phyloP scores from a whole-genome alignment of 2,113 vertebrate species.

The Tympanuchus pallidicinctus region DNA sequence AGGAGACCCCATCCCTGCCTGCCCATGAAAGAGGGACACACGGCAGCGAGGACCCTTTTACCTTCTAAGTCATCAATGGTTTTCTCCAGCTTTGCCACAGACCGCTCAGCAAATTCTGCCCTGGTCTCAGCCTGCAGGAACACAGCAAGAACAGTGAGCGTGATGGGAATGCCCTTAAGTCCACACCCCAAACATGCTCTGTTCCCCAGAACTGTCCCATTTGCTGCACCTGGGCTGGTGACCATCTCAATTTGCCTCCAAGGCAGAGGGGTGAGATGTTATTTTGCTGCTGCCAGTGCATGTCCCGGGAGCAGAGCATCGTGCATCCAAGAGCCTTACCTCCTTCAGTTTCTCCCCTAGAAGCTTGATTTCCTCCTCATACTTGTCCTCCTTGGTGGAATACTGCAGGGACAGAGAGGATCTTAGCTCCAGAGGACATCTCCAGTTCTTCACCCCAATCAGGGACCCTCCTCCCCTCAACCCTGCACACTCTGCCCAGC shows the following conservation, averaged over 20 bases:
- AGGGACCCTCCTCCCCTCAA: no score
- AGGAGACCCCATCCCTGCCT: background rate
- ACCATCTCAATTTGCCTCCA: no score
- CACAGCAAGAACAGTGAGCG: background rate
- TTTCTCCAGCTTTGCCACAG: constrained; percentile 97
- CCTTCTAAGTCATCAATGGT: constrained; percentile 99
- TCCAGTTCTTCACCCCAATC: no score
- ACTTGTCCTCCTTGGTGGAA: constrained; percentile 97
- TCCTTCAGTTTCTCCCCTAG: constrained; percentile 98
- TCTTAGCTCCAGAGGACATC: no score
- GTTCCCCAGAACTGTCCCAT: background rate
- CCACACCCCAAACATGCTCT: background rate
- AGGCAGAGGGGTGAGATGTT: no score
- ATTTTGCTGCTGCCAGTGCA: background rate
- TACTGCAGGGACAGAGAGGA: constrained; percentile 80
- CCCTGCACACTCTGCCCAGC: background rate
- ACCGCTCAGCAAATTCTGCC: constrained; percentile 96
- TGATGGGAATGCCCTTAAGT: background rate
- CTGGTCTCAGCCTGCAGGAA: constrained; percentile 90
- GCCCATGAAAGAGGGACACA: background rate
- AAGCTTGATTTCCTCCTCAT: constrained; percentile 94
- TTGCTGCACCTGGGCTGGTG: no score
- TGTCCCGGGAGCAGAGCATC: background rate
- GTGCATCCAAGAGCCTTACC: constrained; percentile 72
- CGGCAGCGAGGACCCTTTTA: constrained; percentile 62